Evolutionary conservation across 2,113 vertebrate species (phyloP), one percentile per base, ranked within the genome.

Genomic region (Oncorhynchus keta): DNA sequence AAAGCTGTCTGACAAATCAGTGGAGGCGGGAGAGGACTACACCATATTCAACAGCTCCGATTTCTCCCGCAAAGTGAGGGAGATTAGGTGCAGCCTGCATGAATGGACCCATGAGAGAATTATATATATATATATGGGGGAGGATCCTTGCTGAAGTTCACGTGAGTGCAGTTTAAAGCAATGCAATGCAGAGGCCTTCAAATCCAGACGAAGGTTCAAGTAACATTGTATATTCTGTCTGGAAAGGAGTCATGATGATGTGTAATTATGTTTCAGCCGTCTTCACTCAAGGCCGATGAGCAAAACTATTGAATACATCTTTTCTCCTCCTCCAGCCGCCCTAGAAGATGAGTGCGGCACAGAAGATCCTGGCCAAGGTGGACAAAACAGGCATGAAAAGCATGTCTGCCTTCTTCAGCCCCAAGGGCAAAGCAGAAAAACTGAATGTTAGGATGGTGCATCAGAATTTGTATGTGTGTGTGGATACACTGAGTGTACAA

Each of bases 381-480:
- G 97, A 98, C 94, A 99, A 97, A 89, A 96, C 87, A 55, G 98
- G 98, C 84, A 99, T 99, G 98, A 99, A 97, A 93, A 92, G 93
- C 59, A 95, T 99, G 89, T 95, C 95, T 13, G 76, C 95, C 1
- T 99, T 99, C 92, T 99, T 99, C 90, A 94, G 93, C 78, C 90
- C 95, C 79, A 98, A 98, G 81, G 87, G 89, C 92, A 96, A 94
- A 93, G 89, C 92, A 87, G 94, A 94, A 81, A 91, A 91, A 93
- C 9, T 49, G 35, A 70, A 4, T 74, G 7, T 7, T 35, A 7
- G 16, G 5, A 68, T 79, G 70, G 4, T 18, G 51, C 39, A 45
- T 45, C 39, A 45, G 8, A 45, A 45, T 45, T 45, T 45, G 39
- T 45, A 39, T 39, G 35, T 71, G 49, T 16, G 39, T 8, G 8